Percentiles rank a stretch among this genome's conserved stretches.
Evolutionary conservation across 2,888 invertebrate genomes (phyloP).

Genomic region (Diarsia rubi): DNA sequence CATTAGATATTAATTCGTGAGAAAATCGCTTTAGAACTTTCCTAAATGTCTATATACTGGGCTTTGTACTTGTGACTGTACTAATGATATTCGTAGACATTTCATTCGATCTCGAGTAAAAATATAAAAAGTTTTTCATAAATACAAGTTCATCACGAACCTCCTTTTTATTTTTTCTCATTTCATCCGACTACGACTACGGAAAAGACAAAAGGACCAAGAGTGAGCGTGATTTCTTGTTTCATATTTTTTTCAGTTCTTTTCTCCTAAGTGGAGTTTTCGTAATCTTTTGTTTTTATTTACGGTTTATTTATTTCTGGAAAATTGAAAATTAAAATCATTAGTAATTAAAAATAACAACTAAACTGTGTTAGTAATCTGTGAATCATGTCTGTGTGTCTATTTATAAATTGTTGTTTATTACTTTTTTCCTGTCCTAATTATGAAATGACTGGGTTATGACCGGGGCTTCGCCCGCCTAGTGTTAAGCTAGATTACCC

Average conservation of each 20-base stretch:
- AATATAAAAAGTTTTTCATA: neutral
- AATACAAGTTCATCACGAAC: neutral
- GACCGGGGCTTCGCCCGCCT: neutral
- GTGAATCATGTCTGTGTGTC: neutral
- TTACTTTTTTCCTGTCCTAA: slow-evolving; percentile 16
- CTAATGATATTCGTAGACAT: neutral
- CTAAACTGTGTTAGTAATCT: neutral
- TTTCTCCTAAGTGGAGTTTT: neutral
- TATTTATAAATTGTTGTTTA: neutral
- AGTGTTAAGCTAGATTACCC: neutral
- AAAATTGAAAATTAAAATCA: neutral
- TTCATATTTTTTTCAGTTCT: slow-evolving; percentile 7
- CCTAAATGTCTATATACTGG: no score
- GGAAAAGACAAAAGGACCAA: slow-evolving; percentile 8
- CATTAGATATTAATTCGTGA: no score
- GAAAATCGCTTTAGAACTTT: no score
- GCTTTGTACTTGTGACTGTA: no score
- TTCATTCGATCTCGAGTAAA: neutral
- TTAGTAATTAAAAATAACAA: neutral
- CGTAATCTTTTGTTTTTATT: neutral
- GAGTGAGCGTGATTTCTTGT: neutral
- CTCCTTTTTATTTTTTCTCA: neutral
- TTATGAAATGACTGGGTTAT: neutral
- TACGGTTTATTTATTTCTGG: neutral
- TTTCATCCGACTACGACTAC: neutral